Evolutionary conservation across 1,140 invertebrate genomes (phyloP).

Genomic region (Triops longicaudatus): DNA sequence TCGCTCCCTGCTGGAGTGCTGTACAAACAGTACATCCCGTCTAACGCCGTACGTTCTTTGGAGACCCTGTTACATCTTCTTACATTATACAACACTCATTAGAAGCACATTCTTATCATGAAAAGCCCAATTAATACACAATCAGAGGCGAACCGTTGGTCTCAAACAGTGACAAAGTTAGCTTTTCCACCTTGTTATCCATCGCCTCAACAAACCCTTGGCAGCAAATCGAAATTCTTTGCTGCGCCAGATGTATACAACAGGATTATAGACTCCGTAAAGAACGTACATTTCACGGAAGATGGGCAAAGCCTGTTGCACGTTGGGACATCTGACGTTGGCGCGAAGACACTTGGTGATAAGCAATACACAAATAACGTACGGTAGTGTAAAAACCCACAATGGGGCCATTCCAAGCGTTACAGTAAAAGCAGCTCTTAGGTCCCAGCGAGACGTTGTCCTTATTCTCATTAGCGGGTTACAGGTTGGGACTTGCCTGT

Average conservation of each 20-base stretch:
- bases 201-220: background rate
- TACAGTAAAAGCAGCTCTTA: slow-evolving; percentile 1
- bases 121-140: too few species aligned
- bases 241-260: background rate
- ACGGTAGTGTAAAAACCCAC: background rate
- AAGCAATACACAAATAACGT: background rate
- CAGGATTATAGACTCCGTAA: background rate
- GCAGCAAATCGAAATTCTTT: background rate
- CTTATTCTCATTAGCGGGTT: background rate
- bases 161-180: too few species aligned
- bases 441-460: background rate
- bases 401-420: background rate
- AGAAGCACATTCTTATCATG: too few species aligned
- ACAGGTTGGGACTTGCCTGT: background rate
- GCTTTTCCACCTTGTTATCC: background rate
- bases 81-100: too few species aligned
- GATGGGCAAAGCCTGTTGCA: background rate
- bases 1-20: too few species aligned
- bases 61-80: too few species aligned
- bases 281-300: background rate
- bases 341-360: background rate
- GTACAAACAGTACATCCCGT: too few species aligned
- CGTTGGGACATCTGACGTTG: background rate
- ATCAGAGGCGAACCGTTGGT: too few species aligned
- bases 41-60: too few species aligned